phyloP scores from a whole-genome alignment of 2,888 invertebrate species.

The Pharmacophagus antenor region DNA sequence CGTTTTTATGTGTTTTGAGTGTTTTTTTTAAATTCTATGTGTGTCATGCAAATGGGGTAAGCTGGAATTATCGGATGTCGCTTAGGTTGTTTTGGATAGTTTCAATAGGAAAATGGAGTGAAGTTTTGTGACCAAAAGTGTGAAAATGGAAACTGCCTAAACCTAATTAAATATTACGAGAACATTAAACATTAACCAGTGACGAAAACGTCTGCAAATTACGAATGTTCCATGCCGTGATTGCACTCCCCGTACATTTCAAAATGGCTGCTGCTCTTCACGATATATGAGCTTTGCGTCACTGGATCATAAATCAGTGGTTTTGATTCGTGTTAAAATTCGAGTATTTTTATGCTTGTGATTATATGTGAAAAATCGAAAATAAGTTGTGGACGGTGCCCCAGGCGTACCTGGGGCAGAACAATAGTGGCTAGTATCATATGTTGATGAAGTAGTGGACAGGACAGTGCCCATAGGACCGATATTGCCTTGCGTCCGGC shows the following conservation, averaged over 20 bases:
- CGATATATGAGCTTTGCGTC: conserved; percentile 82
- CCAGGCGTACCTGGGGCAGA: conserved; percentile 57
- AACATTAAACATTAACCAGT: conserved; percentile 51
- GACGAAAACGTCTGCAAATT: conserved; percentile 65
- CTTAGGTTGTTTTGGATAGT: conserved; percentile 81
- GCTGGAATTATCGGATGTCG: conserved; percentile 82
- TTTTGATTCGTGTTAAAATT: conserved; percentile 66
- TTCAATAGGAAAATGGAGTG: conserved; percentile 75
- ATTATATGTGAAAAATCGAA: conserved; percentile 64
- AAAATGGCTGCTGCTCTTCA: conserved; percentile 82
- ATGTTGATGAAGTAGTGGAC: conserved; percentile 79
- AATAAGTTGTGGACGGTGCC: conserved; percentile 57
- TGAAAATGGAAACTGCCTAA: conserved; percentile 70
- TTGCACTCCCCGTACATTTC: conserved; percentile 81
- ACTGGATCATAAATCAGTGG: conserved; percentile 79
- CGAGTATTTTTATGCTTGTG: conserved; percentile 65
- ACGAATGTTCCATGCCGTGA: conserved; percentile 81
- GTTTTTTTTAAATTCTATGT: conserved; percentile 84
- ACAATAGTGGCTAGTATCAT: conserved; percentile 74
- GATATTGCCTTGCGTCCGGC: conserved; percentile 77
- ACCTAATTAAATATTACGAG: conserved; percentile 58
- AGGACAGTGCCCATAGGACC: conserved; percentile 77
- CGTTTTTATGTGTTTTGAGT: conserved; percentile 78
- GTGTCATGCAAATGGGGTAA: conserved; percentile 89
- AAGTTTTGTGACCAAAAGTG: conserved; percentile 71